Conservation (phyloP, 2,888 invertebrate species). For the Agapostemon virescens region DNA sequence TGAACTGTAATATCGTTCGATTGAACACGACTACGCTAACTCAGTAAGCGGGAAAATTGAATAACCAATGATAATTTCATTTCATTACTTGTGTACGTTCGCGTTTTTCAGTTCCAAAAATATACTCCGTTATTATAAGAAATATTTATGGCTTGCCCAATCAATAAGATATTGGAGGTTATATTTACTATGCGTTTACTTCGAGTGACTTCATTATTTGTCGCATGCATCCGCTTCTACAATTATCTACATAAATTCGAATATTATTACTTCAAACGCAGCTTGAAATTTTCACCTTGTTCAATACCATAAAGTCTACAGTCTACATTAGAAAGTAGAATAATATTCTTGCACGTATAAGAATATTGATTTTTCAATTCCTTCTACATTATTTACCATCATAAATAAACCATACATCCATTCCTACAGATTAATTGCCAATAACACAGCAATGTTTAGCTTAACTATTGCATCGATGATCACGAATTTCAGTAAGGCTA, state of each 20-base stretch:
- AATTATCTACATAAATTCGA: not conserved
- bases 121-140: not conserved
- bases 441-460: too few relatives aligned
- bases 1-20: slow-evolving; percentile 33
- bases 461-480: not conserved
- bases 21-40: slow-evolving; percentile 9
- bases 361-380: slow-evolving; percentile 30
- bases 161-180: slow-evolving; percentile 7
- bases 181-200: not conserved
- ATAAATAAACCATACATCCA: slow-evolving; percentile 1
- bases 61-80: slow-evolving; percentile 13
- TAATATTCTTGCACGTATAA: not conserved
- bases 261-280: not conserved
- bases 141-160: not conserved
- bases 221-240: too few relatives aligned
- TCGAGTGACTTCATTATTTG: not conserved
- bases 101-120: not conserved
- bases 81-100: not conserved
- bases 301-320: not conserved
- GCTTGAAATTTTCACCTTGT: not conserved
- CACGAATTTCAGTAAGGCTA: not conserved
- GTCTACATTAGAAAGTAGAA: not conserved
- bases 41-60: slow-evolving; percentile 35
- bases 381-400: slow-evolving; percentile 6
- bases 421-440: not conserved